phyloP scores from a whole-genome alignment of 2,113 vertebrate species.

The Xiphophorus couchianus region DNA sequence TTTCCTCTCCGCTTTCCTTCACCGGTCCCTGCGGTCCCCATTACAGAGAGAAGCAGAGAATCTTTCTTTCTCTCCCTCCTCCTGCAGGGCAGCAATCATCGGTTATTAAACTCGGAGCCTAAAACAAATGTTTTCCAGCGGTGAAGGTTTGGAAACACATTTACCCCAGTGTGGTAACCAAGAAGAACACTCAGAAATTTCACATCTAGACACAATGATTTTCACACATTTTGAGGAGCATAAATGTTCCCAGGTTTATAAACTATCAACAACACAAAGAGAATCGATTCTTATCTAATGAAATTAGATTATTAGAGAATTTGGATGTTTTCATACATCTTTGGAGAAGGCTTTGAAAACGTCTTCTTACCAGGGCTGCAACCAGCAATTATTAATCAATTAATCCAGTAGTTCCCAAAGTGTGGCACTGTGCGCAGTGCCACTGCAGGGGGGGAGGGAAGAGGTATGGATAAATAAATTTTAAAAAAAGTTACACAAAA shows the following conservation, averaged over 20 bases:
- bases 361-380: too few relatives aligned
- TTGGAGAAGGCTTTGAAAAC: neutral
- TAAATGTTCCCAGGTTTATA: neutral
- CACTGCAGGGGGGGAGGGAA: too few relatives aligned
- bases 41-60: constrained; percentile 43
- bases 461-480: too few relatives aligned
- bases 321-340: neutral
- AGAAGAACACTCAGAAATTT: neutral
- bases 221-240: neutral
- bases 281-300: neutral
- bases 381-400: too few relatives aligned
- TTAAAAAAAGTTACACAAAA: too few relatives aligned
- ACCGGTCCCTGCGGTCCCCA: constrained; percentile 36
- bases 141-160: neutral
- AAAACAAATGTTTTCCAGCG: constrained; percentile 10
- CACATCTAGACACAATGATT: neutral
- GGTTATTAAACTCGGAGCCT: constrained; percentile 16
- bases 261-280: neutral
- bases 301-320: neutral
- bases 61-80: constrained; percentile 2
- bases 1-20: constrained; percentile 19
- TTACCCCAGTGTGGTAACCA: neutral
- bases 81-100: constrained; percentile 29
- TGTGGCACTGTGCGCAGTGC: too few relatives aligned
- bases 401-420: too few relatives aligned